These are phyloP conservation scores for Pipa parva DNA, from an alignment of 2,113 vertebrate species.

Conservation along the genomic window DNA sequence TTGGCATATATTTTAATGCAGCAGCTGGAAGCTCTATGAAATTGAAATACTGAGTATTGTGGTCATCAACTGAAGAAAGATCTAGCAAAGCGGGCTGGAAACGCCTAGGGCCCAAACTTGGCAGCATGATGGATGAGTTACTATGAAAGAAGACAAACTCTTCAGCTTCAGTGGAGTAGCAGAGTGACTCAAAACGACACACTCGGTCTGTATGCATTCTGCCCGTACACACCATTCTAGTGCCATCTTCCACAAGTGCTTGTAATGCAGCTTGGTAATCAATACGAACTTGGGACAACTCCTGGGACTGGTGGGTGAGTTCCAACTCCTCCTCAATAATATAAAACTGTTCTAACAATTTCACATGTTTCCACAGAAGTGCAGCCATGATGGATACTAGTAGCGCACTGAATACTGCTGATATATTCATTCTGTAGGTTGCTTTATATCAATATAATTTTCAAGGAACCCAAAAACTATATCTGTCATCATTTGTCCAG, in stretches of 20 bases:
- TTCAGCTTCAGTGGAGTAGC: constrained; percentile 87
- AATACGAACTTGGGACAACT: constrained; percentile 67
- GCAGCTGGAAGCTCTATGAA: constrained; percentile 89
- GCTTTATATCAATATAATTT: constrained; percentile 61
- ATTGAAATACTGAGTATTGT: constrained; percentile 97
- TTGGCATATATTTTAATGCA: constrained; percentile 87
- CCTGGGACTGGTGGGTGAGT: constrained; percentile 68
- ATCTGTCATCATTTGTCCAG: constrained; percentile 49
- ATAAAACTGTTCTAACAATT: constrained; percentile 75
- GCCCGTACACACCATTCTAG: constrained; percentile 91
- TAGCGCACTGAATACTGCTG: constrained; percentile 82
- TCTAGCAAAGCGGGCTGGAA: constrained; percentile 94
- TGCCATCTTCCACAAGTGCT: constrained; percentile 81
- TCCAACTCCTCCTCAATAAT: constrained; percentile 84
- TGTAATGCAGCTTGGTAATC: constrained; percentile 88
- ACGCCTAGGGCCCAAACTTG: constrained; percentile 86
- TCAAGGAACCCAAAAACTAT: constrained; percentile 45
- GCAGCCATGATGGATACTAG: constrained; percentile 87
- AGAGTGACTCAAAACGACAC: constrained; percentile 93
- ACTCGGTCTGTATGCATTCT: constrained; percentile 94
- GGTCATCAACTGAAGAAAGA: constrained; percentile 93
- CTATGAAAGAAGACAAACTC: constrained; percentile 96
- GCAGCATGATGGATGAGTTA: constrained; percentile 87
- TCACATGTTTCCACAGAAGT: constrained; percentile 88
- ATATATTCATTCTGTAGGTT: constrained; percentile 86